Percentiles rank a stretch among this genome's conserved stretches.
Evolutionary conservation across 2,113 vertebrate genomes (phyloP).

Genomic region (Mesembrinibis cayennensis): DNA sequence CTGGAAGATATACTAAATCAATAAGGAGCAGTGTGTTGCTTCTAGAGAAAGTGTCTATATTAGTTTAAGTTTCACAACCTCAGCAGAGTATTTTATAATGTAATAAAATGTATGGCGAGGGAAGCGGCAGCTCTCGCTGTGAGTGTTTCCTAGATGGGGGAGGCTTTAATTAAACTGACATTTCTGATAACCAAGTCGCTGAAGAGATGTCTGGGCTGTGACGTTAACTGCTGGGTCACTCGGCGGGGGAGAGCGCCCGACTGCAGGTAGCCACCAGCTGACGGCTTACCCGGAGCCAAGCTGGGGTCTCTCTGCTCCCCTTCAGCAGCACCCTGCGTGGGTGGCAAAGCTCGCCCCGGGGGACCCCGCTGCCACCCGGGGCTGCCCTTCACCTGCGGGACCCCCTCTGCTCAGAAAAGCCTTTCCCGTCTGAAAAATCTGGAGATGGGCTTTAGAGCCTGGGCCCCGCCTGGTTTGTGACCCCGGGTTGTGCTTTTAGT

Average conservation of each 20-base stretch:
- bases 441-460: rapidly evolving
- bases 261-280: background rate
- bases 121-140: background rate
- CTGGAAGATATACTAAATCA: background rate
- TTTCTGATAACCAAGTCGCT: background rate
- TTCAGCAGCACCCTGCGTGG: background rate
- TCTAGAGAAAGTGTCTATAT: background rate
- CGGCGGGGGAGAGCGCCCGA: background rate
- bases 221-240: background rate
- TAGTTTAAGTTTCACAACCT: background rate
- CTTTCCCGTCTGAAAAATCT: background rate
- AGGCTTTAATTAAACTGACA: conserved; percentile 3
- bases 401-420: rapidly evolving
- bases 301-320: background rate
- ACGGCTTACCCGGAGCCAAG: background rate
- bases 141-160: background rate
- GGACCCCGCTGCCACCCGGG: too few species aligned
- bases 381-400: too few species aligned
- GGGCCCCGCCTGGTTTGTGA: too few species aligned
- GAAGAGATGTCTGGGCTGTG: background rate
- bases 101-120: background rate
- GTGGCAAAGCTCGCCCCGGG: background rate
- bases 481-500: rapidly evolving
- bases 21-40: background rate
- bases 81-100: background rate